Percentiles rank a stretch among this genome's conserved stretches.
phyloP scores from a whole-genome alignment of 1,140 invertebrate species.

The Uloborus diversus region DNA sequence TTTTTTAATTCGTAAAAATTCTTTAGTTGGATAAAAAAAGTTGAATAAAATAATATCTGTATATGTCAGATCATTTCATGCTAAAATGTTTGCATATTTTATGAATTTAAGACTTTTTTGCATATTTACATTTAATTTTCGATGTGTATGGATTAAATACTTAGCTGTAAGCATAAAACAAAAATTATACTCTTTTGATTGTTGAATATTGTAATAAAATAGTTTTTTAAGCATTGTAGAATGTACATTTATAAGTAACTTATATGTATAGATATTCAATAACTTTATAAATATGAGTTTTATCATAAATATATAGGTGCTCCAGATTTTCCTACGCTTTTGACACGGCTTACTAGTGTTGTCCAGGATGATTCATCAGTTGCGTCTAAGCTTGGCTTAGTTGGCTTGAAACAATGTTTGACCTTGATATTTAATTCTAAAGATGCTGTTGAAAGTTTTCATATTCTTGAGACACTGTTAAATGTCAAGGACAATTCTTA shows the following conservation, averaged over 20 bases:
- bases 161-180: not conserved
- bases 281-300: too few species aligned
- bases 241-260: not conserved
- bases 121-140: not conserved
- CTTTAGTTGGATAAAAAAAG: too few species aligned
- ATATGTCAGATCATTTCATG: too few species aligned
- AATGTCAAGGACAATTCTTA: conserved; percentile 78
- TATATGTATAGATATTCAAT: too few species aligned
- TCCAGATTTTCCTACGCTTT: conserved; percentile 13
- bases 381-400: conserved; percentile 63
- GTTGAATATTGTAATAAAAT: not conserved
- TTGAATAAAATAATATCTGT: too few species aligned
- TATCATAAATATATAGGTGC: conserved; percentile 16
- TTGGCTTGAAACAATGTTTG: conserved; percentile 68
- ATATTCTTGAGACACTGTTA: conserved; percentile 73
- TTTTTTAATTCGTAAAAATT: too few species aligned
- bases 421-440: conserved; percentile 70
- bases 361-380: conserved; percentile 62
- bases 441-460: conserved; percentile 64
- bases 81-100: too few species aligned
- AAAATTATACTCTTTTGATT: not conserved
- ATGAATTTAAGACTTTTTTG: too few species aligned
- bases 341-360: conserved; percentile 29
- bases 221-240: not conserved
- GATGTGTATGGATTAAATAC: not conserved